phyloP scores from a whole-genome alignment of 2,888 invertebrate species.

The Hirtodrosophila histrioides region DNA sequence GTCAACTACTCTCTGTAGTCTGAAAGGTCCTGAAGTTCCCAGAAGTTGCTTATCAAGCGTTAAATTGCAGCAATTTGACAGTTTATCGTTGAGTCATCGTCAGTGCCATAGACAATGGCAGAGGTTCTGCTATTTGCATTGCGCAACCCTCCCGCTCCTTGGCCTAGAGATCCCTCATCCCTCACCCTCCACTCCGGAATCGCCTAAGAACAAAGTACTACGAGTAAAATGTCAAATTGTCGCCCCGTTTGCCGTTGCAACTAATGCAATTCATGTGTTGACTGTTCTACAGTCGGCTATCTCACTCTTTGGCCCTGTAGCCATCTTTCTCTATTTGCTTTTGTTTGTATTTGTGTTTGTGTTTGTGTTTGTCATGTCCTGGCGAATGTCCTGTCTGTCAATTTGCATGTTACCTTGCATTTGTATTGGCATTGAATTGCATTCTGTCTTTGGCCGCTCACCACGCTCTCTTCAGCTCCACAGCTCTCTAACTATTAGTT shows the following conservation, averaged over 20 bases:
- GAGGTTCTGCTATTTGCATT: conserved; percentile 48
- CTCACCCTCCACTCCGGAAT: background rate
- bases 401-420: conserved; percentile 76
- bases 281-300: conserved; percentile 35
- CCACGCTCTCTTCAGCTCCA: background rate
- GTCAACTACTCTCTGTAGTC: conserved; percentile 27
- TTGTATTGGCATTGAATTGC: conserved; percentile 72
- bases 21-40: conserved; percentile 7
- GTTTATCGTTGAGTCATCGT: conserved; percentile 70
- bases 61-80: conserved; percentile 82
- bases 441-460: conserved; percentile 20
- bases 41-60: conserved; percentile 70
- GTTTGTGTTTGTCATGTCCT: conserved; percentile 67
- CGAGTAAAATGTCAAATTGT: conserved; percentile 57
- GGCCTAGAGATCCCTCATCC: too few relatives aligned
- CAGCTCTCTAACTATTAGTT: conserved; percentile 36
- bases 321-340: conserved; percentile 30
- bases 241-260: conserved; percentile 51
- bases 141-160: background rate
- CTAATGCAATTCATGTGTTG: conserved; percentile 76
- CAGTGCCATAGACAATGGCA: conserved; percentile 43
- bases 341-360: conserved; percentile 65
- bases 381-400: conserved; percentile 65
- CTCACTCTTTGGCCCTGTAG: conserved; percentile 9
- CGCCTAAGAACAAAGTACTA: conserved; percentile 35